A percentile compares a stretch with the other conserved stretches of the same genome.
Evolutionary conservation across 2,113 vertebrate genomes (phyloP).

Genomic region (Thryonomys swinderianus): DNA sequence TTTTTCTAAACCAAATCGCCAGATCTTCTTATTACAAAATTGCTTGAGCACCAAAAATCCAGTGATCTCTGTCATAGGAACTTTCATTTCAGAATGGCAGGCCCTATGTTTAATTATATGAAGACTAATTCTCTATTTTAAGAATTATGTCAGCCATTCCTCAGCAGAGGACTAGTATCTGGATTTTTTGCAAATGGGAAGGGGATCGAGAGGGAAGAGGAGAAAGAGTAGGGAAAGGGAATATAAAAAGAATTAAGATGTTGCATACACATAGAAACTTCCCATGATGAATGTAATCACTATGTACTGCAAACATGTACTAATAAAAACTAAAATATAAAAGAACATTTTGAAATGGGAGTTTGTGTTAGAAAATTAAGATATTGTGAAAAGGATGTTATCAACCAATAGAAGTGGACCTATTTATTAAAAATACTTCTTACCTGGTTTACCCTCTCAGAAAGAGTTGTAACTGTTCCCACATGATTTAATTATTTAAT

Average conservation of each 20-base stretch:
- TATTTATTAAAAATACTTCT: conserved; percentile 18
- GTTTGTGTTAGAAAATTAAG: background rate
- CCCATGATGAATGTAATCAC: background rate
- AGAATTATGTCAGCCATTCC: background rate
- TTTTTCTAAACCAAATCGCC: background rate
- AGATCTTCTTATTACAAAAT: background rate
- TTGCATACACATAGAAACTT: too few relatives aligned
- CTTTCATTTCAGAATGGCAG: background rate
- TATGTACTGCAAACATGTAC: background rate
- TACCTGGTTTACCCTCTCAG: conserved; percentile 8
- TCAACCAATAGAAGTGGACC: background rate
- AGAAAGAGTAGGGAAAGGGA: background rate
- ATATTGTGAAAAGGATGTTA: background rate
- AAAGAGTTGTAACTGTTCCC: background rate
- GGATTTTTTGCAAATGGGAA: background rate
- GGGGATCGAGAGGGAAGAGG: background rate
- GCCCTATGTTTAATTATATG: conserved; percentile 5
- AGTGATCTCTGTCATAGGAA: background rate
- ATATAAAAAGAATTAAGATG: background rate
- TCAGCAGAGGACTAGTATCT: background rate
- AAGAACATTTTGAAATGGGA: background rate
- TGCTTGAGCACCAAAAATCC: background rate
- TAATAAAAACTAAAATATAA: background rate
- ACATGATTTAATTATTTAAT: conserved; percentile 34
- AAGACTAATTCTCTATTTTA: conserved; percentile 21